Percentiles rank a stretch among this genome's conserved stretches.
Conservation (phyloP, 1,140 invertebrate genomes). For the Brachionus asplanchnoidis region DNA sequence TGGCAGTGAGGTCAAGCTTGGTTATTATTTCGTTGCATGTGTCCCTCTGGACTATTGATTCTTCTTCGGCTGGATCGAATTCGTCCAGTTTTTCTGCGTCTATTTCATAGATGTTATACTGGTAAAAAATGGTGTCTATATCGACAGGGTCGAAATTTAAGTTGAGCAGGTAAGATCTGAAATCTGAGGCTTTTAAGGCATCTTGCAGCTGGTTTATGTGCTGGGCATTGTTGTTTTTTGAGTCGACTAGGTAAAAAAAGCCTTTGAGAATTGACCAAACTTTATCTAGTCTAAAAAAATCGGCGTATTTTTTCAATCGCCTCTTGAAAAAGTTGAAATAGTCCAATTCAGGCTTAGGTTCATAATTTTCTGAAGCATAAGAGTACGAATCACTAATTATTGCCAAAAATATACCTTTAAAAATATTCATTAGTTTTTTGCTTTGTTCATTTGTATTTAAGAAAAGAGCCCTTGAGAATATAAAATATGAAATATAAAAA, state of each 20-base stretch:
- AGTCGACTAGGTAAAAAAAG: neutral
- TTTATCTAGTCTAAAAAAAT: neutral
- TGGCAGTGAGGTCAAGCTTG: neutral
- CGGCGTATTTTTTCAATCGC: neutral
- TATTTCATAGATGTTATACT: neutral
- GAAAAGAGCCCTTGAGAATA: too few relatives aligned
- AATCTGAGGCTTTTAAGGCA: neutral
- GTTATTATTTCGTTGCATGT: slow-evolving; percentile 15
- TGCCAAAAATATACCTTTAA: neutral
- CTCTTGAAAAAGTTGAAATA: neutral
- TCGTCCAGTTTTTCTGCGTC: neutral
- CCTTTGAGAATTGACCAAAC: neutral
- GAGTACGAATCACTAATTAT: slow-evolving; percentile 32
- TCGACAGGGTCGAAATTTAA: neutral
- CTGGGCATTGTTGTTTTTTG: neutral
- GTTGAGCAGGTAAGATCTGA: neutral
- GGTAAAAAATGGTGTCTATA: neutral
- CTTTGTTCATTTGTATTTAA: too few relatives aligned
- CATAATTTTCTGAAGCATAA: neutral
- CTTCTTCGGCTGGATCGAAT: neutral
- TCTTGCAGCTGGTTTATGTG: neutral
- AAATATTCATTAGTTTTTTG: neutral
- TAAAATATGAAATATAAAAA: too few relatives aligned
- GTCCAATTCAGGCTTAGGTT: neutral
- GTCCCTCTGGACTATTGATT: neutral